A percentile compares a stretch with the other conserved stretches of the same genome.
phyloP scores from a whole-genome alignment of 2,113 vertebrate genomes.

The Zosterops japonicus region DNA sequence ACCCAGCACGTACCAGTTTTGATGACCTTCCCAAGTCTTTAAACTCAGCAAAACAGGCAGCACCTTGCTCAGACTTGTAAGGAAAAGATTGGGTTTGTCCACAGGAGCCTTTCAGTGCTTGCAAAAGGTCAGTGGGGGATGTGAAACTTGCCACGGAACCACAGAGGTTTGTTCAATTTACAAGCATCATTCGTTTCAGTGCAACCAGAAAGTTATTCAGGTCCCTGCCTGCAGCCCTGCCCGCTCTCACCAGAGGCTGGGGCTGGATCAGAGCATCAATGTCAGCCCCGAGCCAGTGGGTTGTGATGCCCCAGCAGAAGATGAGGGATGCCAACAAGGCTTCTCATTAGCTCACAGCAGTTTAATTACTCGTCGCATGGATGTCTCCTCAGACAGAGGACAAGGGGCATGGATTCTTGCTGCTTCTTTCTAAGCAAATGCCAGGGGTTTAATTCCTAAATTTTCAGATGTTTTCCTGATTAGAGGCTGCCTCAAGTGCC shows the following conservation, averaged over 20 bases:
- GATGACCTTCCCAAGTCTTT: background rate
- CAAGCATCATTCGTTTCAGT: rapidly evolving
- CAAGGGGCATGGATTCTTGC: background rate
- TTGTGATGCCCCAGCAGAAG: background rate
- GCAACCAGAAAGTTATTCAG: background rate
- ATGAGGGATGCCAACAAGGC: background rate
- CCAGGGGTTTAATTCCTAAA: background rate
- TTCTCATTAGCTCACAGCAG: background rate
- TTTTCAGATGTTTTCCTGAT: background rate
- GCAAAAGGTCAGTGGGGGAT: background rate
- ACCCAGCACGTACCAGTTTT: rapidly evolving
- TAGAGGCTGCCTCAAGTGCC: background rate
- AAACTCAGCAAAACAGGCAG: background rate
- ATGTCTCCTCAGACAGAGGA: background rate
- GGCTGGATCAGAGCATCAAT: rapidly evolving
- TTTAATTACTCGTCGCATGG: background rate
- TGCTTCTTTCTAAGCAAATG: background rate
- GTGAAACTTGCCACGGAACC: rapidly evolving
- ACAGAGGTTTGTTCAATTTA: background rate
- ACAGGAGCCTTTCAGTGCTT: background rate
- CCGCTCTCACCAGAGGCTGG: rapidly evolving
- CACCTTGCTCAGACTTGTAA: background rate
- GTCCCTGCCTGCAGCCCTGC: background rate
- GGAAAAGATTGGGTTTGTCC: background rate
- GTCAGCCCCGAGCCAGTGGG: rapidly evolving